Base-by-base conservation (phyloP, 2,888 invertebrate genomes). In the Chydorus sphaericus region DNA sequence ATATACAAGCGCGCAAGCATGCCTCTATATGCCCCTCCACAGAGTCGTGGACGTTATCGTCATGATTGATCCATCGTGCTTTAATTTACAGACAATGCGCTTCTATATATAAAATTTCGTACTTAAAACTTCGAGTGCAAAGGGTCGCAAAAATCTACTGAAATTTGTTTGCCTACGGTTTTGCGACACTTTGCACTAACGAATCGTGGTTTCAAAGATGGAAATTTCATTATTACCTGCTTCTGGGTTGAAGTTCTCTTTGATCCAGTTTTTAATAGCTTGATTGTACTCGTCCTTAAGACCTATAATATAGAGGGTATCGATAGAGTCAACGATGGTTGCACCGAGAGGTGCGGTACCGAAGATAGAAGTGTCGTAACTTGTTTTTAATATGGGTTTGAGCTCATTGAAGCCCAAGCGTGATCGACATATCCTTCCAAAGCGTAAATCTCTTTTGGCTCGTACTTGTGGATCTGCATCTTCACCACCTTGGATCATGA, bases 361-460 rank as follows among this genome's bases (percentile, higher is more conserved):
- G 69, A 92, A 96, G 64, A 94, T 86, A 66, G 90, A 88, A 49
- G 87, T 87, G 61, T 85, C 80, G 71, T 98, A 96, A 3, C 90
- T 86, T 2, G 83, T 77, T 68, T 87, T 87, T 55, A 88, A 84
- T 50, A 97, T 77, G 1, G 98, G 97, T 64, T 85, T 81, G 66
- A 98, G 73, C 71, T 98, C 98, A 72, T 99, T 99, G n/a, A n/a
- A n/a, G 98, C 98, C 97, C 97, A 98, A 1, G 98, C 96, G 73
- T 91, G 94, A 61, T 87, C 78, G 62, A 84, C 88, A 74, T 99
- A 98, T 69, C 88, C 92, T 70, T 88, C 83, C 97, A 97, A 99
- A 10, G 96, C 91, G 71, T 93, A 92, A 88, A 61, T 85, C 79
- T 64, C 92, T 76, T 63, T 85, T 80, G 62, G 80, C 76, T 65